Evolutionary conservation across 35 echinoderm and acorn worm species (phyloP), one percentile per base, ranked within the genome.

Genomic region (Lytechinus pictus): DNA sequence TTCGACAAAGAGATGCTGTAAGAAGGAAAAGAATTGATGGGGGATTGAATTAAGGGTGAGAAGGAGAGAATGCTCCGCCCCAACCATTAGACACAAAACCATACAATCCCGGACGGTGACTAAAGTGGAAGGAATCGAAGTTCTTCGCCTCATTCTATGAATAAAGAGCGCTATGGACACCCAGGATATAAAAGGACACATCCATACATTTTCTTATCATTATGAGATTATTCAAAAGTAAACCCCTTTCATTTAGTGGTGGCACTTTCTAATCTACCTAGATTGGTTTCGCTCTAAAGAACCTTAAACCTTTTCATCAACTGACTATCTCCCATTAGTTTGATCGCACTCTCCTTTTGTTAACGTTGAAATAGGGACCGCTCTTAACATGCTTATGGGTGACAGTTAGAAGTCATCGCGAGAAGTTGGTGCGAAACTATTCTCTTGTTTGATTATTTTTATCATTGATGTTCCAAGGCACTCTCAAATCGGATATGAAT

Each of bases 361-460:
- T 52, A 33, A 14, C 27, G 29, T 10, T 90, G 88, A 52, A 90
- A 90, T 90, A 90, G 88, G 29, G 88, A 90, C 88, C 88, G 52
- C 88, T 90, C 52, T 44, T 44, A 44, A 44, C 33, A 44, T 44
- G 33, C 33, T 44, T 44, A 52, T 5, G 13, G 52, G 88, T 54
- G 88, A 54, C 88, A 90, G 88, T 90, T 90, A 90, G 88, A 90
- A 90, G 88, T 90, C 88, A 90, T 90, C 88, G 88, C 52, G 16
- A 24, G 21, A 79, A 79, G 66, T 79, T 79, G 66, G 66, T 79
- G 66, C 66, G 19, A 79, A 79, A 79, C n/a, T 24, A 79, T 24
- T 24, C 66, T 24, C 66, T 24, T 79, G 19, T 44, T 79, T n/a
- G 19, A 79, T 24, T 79, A 79, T 79, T 79, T 8, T 79, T 24